Evolutionary conservation across 1,140 invertebrate genomes (phyloP), one percentile per base, ranked within the genome.

Genomic region (Scaptomyza graminum): DNA sequence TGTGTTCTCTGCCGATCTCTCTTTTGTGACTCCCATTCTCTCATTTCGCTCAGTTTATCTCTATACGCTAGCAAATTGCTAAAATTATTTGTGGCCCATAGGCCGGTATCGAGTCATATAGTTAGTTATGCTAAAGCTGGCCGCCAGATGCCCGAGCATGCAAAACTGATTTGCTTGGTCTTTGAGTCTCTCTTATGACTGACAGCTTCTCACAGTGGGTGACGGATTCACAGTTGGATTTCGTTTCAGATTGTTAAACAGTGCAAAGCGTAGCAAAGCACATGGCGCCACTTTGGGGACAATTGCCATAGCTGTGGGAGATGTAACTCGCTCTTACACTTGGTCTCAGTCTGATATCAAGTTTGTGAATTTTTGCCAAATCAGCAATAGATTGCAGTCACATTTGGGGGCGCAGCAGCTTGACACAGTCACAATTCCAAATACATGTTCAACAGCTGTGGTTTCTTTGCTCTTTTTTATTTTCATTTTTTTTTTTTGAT

Each of bases 101-200:
- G 76, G 80, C 51, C 76, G 37, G 8, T 12, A 41, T 3, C 37
- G 52, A 62, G 60, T 39, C 69, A 73, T 78, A 85, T 85, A 82
- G 4, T 22, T 3, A 85, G 87, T 85, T 87, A 85, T 88, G 79
- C 65, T 77, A 65, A 73, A 72, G 81, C 62, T 72, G 73, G 47
- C 8, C 72, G 63, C 55, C 44, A 66, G 56, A 59, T 41, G 31
- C 18, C 12, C 3, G 12, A 25, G 49, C 73, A 57, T 43, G 64
- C 62, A 85, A 85, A 85, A 85, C 87, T 85, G 82, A 85, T 87
- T 85, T 76, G 67, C 62, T 34, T 74, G 77, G 55, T 22, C 18
- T 22, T 22, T 22, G 18, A 22, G 64, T 66, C 63, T 61, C 44
- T 46, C 31, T 46, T 25, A 50, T 7, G 50, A 66, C 68, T 51